A percentile compares a stretch with the other conserved stretches of the same genome.
Evolutionary conservation across 2,797 vertebrate species (phyloP).

Genomic region (Lindbergichthys nudifrons): DNA sequence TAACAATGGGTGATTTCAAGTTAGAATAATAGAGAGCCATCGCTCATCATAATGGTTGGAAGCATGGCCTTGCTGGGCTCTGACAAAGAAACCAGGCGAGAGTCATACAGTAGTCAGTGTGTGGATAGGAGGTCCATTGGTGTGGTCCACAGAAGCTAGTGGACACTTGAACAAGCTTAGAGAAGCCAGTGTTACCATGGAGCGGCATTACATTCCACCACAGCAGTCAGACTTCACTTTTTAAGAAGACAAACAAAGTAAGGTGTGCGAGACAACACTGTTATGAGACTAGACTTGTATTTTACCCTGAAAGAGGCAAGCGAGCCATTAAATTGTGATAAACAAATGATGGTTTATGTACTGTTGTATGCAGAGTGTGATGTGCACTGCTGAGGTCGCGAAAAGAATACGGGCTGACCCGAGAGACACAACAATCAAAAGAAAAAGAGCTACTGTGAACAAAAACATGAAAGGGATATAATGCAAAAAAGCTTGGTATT

Average conservation of each 20-base stretch:
- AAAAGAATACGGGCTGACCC: not conserved
- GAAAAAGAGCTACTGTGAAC: not conserved
- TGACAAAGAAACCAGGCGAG: constrained; percentile 28
- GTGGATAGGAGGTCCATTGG: constrained; percentile 34
- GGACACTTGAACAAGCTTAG: constrained; percentile 52
- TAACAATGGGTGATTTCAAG: constrained; percentile 77
- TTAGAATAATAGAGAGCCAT: constrained; percentile 73
- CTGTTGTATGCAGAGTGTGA: not conserved
- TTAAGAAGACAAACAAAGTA: not conserved
- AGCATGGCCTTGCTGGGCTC: constrained; percentile 28
- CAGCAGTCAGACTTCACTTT: constrained; percentile 28
- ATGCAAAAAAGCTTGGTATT: too few species aligned
- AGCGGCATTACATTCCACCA: constrained; percentile 29
- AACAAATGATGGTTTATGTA: not conserved
- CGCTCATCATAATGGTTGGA: constrained; percentile 74
- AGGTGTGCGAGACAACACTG: not conserved
- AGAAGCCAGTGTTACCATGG: constrained; percentile 15
- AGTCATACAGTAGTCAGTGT: constrained; percentile 30
- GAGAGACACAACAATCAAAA: not conserved
- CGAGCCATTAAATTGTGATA: not conserved
- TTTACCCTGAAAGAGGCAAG: not conserved
- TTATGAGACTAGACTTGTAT: not conserved
- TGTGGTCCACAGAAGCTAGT: constrained; percentile 29
- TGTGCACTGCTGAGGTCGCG: not conserved
- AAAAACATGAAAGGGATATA: constrained; percentile 28